A percentile compares a stretch with the other conserved stretches of the same genome.
phyloP scores from a whole-genome alignment of 1,140 invertebrate genomes.

The Globodera ellingtonae region DNA sequence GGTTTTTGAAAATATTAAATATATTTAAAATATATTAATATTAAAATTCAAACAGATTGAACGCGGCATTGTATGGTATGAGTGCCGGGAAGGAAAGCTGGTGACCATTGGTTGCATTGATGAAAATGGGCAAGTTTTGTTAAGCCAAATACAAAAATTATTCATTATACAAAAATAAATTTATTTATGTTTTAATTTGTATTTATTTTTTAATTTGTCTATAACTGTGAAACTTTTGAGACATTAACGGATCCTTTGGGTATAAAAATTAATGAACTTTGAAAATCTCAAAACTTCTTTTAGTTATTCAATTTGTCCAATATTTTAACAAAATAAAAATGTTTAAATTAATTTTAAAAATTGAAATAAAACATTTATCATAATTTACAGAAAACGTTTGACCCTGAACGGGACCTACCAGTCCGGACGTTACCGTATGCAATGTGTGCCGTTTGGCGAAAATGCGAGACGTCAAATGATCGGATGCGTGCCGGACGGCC shows the following conservation, averaged over 20 bases:
- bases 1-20: background rate
- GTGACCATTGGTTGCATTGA: background rate
- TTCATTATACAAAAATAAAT: too few species aligned
- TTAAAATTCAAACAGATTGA: background rate
- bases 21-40: background rate
- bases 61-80: background rate
- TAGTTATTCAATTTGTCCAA: too few species aligned
- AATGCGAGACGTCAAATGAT: background rate
- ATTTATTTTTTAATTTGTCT: too few species aligned
- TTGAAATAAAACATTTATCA: too few species aligned
- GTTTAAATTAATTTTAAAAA: too few species aligned
- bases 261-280: too few species aligned
- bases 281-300: too few species aligned
- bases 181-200: too few species aligned
- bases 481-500: background rate
- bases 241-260: too few species aligned
- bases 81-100: background rate
- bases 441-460: background rate
- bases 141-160: background rate
- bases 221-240: too few species aligned
- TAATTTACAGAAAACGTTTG: background rate
- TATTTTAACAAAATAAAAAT: too few species aligned
- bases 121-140: background rate
- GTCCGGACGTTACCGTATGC: background rate
- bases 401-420: background rate